phyloP scores from a whole-genome alignment of 2,113 vertebrate species.

The Axis porcinus region DNA sequence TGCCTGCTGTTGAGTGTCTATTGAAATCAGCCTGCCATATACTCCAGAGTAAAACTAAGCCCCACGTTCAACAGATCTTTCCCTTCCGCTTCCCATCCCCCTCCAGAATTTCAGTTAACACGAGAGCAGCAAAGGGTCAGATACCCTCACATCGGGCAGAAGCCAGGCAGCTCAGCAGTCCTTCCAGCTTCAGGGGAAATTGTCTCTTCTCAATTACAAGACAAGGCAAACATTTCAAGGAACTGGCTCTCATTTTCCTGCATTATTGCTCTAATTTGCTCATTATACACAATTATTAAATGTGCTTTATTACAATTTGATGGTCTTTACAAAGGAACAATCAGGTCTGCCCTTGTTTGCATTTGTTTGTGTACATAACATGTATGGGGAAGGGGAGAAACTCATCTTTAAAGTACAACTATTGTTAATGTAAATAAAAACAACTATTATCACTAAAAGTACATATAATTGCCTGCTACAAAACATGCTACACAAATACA shows the following conservation, averaged over 20 bases:
- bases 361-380: slow-evolving; percentile 51
- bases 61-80: background rate
- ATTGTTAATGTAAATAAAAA: slow-evolving; percentile 47
- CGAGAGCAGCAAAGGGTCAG: background rate
- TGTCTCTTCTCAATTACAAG: slow-evolving; percentile 78
- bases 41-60: slow-evolving; percentile 35
- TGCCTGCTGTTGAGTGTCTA: background rate
- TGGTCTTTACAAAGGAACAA: slow-evolving; percentile 76
- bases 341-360: slow-evolving; percentile 39
- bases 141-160: slow-evolving; percentile 33
- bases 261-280: slow-evolving; percentile 79
- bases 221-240: slow-evolving; percentile 78
- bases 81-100: background rate
- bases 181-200: slow-evolving; percentile 11
- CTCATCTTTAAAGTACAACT: slow-evolving; percentile 34
- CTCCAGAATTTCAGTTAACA: background rate
- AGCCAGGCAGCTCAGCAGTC: background rate
- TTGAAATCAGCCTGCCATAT: background rate
- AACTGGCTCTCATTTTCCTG: slow-evolving; percentile 71
- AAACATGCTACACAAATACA: background rate
- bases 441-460: slow-evolving; percentile 36
- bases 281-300: slow-evolving; percentile 82
- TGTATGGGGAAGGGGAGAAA: background rate
- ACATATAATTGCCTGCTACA: background rate
- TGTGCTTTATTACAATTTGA: slow-evolving; percentile 77